A percentile compares a stretch with the other conserved stretches of the same genome.
phyloP scores from a whole-genome alignment of 2,797 vertebrate genomes.

The Galago senegalensis region DNA sequence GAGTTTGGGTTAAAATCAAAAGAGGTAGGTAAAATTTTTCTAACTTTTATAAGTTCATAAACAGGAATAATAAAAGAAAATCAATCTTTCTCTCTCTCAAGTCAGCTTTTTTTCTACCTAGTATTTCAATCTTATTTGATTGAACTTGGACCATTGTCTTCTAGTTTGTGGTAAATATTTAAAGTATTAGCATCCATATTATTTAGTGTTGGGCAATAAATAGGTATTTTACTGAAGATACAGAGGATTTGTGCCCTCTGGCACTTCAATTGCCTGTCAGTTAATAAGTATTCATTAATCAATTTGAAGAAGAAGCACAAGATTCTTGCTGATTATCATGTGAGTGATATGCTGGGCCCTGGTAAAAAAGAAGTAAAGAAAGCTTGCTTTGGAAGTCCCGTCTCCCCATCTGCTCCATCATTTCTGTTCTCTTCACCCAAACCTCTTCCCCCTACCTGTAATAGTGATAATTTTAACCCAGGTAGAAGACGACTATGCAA shows the following conservation, averaged over 20 bases:
- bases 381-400: neutral
- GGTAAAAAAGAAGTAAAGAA: neutral
- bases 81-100: neutral
- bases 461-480: neutral
- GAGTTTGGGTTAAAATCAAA: slow-evolving; percentile 62
- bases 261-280: neutral
- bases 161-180: slow-evolving; percentile 40
- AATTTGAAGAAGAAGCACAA: neutral
- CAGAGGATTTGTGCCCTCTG: neutral
- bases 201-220: slow-evolving; percentile 10
- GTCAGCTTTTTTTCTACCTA: neutral
- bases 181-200: slow-evolving; percentile 9
- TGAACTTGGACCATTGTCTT: slow-evolving; percentile 15
- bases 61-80: slow-evolving; percentile 56
- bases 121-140: slow-evolving; percentile 4
- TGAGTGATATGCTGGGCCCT: neutral
- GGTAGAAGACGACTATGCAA: neutral
- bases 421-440: neutral
- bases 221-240: slow-evolving; percentile 55
- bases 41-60: slow-evolving; percentile 63
- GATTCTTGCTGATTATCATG: neutral
- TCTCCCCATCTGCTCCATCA: neutral
- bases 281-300: neutral
- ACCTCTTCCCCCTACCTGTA: neutral
- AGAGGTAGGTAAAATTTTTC: slow-evolving; percentile 40